Conservation (phyloP, 1,140 invertebrate species). For the Leucophenga varia region DNA sequence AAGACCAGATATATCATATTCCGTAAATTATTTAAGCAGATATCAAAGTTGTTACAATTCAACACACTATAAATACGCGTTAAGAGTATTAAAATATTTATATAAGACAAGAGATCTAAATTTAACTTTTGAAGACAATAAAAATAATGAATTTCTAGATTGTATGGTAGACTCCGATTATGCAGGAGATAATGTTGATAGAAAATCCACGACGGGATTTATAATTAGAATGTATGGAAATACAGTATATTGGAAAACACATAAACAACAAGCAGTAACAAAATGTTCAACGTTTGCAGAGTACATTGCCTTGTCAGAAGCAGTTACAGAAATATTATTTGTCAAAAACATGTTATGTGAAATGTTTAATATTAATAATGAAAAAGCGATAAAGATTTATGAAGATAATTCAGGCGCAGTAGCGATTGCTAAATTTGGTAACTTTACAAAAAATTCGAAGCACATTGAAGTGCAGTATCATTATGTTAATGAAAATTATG, state of each 20-base stretch:
- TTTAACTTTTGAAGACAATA: conserved; percentile 40
- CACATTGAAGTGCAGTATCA: too few species aligned
- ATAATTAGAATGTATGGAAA: too few species aligned
- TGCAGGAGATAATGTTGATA: conserved; percentile 48
- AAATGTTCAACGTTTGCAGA: conserved; percentile 19
- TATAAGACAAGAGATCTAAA: conserved; percentile 48
- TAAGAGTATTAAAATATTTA: too few species aligned
- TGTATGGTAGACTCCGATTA: conserved; percentile 52
- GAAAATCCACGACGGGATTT: conserved; percentile 50
- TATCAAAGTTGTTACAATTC: conserved; percentile 48
- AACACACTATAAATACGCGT: conserved; percentile 55
- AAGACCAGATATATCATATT: conserved; percentile 46
- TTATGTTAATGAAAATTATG: too few species aligned
- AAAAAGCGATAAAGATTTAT: too few species aligned
- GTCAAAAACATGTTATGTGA: not conserved
- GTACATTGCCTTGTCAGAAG: not conserved
- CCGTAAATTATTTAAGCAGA: conserved; percentile 26
- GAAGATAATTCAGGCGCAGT: too few species aligned
- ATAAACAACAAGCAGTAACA: too few species aligned
- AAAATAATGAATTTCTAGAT: conserved; percentile 36
- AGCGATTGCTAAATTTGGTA: too few species aligned
- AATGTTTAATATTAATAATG: too few species aligned
- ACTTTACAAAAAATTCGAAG: too few species aligned
- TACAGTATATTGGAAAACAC: too few species aligned
- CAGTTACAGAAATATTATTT: not conserved